phyloP scores from a whole-genome alignment of 2,113 vertebrate species.

The Pao palembangensis region DNA sequence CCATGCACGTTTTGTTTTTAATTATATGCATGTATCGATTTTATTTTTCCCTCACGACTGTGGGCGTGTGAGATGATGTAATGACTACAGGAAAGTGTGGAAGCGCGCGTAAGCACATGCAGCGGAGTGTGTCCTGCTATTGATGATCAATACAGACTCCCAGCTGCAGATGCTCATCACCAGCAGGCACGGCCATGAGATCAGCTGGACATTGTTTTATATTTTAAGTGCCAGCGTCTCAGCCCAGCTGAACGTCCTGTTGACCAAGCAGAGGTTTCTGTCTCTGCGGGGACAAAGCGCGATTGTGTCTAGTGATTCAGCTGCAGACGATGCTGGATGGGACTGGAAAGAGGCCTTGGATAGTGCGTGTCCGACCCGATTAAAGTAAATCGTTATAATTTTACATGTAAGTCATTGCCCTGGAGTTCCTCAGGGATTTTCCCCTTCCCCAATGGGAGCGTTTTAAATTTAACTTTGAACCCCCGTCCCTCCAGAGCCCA shows the following conservation, averaged over 20 bases:
- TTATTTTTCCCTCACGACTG: neutral
- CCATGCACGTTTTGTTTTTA: conserved; percentile 4
- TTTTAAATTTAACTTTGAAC: too few species aligned
- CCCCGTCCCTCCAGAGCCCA: too few species aligned
- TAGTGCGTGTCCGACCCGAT: too few species aligned
- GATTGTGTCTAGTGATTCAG: conserved; percentile 39
- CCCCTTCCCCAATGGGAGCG: too few species aligned
- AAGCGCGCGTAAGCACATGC: conserved; percentile 29
- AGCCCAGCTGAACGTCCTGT: conserved; percentile 5
- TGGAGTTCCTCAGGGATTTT: too few species aligned
- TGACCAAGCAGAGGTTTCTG: conserved; percentile 48
- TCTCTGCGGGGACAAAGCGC: conserved; percentile 40
- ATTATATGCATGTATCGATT: neutral
- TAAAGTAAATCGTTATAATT: too few species aligned
- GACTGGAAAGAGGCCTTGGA: too few species aligned
- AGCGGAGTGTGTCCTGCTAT: conserved; percentile 36
- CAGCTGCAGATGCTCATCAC: conserved; percentile 11
- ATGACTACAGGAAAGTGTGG: conserved; percentile 15
- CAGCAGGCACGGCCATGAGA: conserved; percentile 12
- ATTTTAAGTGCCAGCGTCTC: too few species aligned
- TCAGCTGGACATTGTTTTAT: neutral
- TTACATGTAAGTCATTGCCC: too few species aligned
- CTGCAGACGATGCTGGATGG: too few species aligned
- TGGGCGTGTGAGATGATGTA: conserved; percentile 30
- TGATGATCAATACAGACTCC: conserved; percentile 56